Evolutionary conservation across 2,888 invertebrate genomes (phyloP), one percentile per base, ranked within the genome.

Genomic region (Thymelicus sylvestris): DNA sequence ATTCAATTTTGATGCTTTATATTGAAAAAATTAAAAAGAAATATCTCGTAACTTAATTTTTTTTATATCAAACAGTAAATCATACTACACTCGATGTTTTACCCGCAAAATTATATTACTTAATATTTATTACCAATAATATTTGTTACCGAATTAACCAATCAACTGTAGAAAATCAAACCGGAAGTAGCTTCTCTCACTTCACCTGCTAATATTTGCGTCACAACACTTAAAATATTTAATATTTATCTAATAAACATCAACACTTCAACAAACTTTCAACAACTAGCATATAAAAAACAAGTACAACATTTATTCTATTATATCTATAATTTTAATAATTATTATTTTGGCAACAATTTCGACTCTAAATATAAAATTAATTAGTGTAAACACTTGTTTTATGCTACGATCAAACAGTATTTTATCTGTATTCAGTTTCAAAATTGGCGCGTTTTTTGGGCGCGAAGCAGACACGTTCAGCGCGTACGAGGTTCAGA

Each of bases 371-470:
- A 65, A 55, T 48, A 41, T n/a, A 55, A 55, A 55, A 8, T 15
- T 52, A 52, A 52, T 52, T 19, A 19, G 8, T 52, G 50, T 19
- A 52, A 52, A 52, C 19, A 52, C 50, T 52, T 50, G 15, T 19
- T 52, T 8, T 19, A 52, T 6, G 6, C 2, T 15, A 5, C 19
- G 19, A 19, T 7, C 5, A 6, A 52, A 52, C 19, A 52, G 19
- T 52, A 15, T 12, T 62, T 62, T 44, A 62, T 62, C 12, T 19
- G 48, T 48, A 19, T 47, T 63, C 15, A 12, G 7, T 63, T 66
- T 57, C 19, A 12, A 39, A 52, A 19, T 57, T 66, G 24, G 66
- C 66, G 66, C 66, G 66, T 57, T 13, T 24, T 44, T 47, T 15
- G 65, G 31, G n/a, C 47, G 7, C 44, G 57, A 31, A 19, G n/a